phyloP scores from a whole-genome alignment of 1,140 invertebrate genomes.

The Sminthurides bifidus region DNA sequence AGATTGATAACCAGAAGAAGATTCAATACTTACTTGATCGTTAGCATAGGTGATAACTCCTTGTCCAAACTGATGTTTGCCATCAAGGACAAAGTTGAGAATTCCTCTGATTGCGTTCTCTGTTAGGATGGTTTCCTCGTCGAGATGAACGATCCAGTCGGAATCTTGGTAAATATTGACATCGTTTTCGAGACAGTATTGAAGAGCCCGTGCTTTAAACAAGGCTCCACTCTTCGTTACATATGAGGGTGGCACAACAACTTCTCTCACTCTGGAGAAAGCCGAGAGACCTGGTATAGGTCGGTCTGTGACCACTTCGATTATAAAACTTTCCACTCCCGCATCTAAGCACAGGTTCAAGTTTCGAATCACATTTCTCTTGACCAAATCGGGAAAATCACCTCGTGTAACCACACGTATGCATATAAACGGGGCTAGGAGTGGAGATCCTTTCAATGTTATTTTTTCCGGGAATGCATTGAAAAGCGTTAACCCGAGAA shows the following conservation, averaged over 20 bases:
- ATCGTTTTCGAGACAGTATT: constrained; percentile 87
- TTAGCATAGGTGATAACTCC: constrained; percentile 96
- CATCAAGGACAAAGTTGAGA: constrained; percentile 88
- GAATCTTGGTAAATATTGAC: constrained; percentile 75
- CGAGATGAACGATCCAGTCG: constrained; percentile 96
- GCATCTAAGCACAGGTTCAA: constrained; percentile 77
- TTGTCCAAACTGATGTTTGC: constrained; percentile 92
- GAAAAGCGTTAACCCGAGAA: constrained; percentile 76
- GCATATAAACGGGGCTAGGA: constrained; percentile 88
- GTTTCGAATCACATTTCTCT: constrained; percentile 77
- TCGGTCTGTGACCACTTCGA: constrained; percentile 95
- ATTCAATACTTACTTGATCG: constrained; percentile 48
- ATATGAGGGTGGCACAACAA: constrained; percentile 76
- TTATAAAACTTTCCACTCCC: constrained; percentile 89
- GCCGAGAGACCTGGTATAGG: constrained; percentile 51
- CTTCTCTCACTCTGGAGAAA: constrained; percentile 56
- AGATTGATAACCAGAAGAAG: no score
- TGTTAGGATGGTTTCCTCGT: constrained; percentile 92
- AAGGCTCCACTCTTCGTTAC: constrained; percentile 77
- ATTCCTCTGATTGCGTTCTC: constrained; percentile 83
- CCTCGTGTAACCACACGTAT: constrained; percentile 90
- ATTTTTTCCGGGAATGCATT: constrained; percentile 93
- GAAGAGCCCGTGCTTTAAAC: constrained; percentile 89
- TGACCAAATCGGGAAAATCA: constrained; percentile 84
- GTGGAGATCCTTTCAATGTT: constrained; percentile 70